Evolutionary conservation across 2,797 vertebrate genomes (phyloP).

Genomic region (Megaceryle alcyon): DNA sequence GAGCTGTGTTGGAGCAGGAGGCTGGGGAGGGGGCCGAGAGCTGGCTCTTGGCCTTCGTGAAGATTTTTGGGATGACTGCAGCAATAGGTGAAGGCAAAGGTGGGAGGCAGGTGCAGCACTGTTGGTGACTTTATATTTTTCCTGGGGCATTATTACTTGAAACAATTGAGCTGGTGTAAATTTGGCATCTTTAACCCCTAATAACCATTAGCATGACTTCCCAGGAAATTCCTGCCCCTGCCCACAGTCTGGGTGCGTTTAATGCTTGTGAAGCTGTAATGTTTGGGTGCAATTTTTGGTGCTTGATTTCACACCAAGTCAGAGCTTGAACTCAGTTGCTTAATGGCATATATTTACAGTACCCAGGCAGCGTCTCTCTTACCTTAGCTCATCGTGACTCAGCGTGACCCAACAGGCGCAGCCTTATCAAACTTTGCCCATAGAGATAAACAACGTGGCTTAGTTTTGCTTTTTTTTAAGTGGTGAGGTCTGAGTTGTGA

Average conservation of each 20-base stretch:
- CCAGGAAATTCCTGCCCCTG: not conserved
- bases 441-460: not conserved
- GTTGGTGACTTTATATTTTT: not conserved
- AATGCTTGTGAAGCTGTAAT: not conserved
- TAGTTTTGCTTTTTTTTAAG: not conserved
- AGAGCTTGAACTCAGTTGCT: not conserved
- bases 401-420: not conserved
- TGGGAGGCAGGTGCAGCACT: not conserved
- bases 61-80: not conserved
- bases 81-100: not conserved
- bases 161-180: not conserved
- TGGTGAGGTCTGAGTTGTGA: not conserved
- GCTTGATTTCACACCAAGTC: not conserved
- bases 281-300: not conserved
- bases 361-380: not conserved
- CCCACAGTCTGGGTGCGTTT: not conserved
- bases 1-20: not conserved
- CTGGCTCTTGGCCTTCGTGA: not conserved
- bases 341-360: not conserved
- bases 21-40: not conserved
- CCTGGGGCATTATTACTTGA: not conserved
- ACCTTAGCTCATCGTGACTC: conserved; percentile 40
- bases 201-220: not conserved
- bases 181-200: not conserved
- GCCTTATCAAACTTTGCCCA: not conserved